Base-by-base conservation (phyloP, 2,888 invertebrate species). In the Eulithis testata region DNA sequence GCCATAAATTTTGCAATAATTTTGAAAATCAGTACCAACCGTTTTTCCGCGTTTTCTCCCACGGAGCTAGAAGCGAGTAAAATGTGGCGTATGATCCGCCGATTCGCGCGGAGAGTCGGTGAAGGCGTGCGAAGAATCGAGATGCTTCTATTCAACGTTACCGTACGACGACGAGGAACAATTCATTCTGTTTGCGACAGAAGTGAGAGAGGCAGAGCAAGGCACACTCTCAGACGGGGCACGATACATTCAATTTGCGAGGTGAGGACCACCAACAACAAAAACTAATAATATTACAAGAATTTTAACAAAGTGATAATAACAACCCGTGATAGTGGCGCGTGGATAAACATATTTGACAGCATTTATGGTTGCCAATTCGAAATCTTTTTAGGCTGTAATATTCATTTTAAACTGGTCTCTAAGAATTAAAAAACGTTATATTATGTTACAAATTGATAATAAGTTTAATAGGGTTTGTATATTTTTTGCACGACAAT, bases 201-300 rank as follows among this genome's bases (percentile, higher is more conserved):
- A 63, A 77, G 73, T 49, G 78, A 78, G 11, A 68, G 78, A 49
- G 50, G 43, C 45, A 52, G 56, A 50, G 44, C 21, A 57, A 58
- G 43, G 12, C 62, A 60, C 14, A 69, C 75, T 5, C 79, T 74
- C 37, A 83, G 90, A 69, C 83, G 89, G 54, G 81, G 82, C 11
- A 89, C 90, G 7, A 81, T 91, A 63, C 89, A 91, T 71, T 89
- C 89, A 11, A 78, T 91, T 65, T 81, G 83, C 40, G 89, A 89
- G 91, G 92, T 92, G 82, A 89, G 89, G 8, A 0, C 9, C 9
- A 40, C 40, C 1, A 40, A 40, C 9, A 11, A 40, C 8, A 40
- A 8, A 9, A 40, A 40, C 40, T 8, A 40, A 2, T 21, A 21
- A 1, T 21, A 21, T 21, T 21, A 21, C 21, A 21, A 21, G 21